Evolutionary conservation across 2,888 invertebrate species (phyloP).

Genomic region (Iselma pallidipennis): DNA sequence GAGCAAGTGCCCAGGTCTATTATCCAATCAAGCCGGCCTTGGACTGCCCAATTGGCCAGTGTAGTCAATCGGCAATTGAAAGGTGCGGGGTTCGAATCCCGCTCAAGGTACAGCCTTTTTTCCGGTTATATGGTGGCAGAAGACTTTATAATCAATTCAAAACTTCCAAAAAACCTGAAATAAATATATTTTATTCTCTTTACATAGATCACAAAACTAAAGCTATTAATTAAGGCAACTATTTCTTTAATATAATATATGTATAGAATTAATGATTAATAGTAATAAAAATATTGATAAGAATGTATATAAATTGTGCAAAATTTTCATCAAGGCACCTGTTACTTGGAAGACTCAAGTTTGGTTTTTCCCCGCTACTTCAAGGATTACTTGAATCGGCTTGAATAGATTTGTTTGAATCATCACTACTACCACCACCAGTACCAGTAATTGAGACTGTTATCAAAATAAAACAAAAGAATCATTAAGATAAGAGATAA

Average conservation of each 20-base stretch:
- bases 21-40: too few species aligned
- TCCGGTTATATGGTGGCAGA: too few species aligned
- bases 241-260: too few species aligned
- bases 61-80: too few species aligned
- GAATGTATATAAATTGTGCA: not conserved
- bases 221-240: not conserved
- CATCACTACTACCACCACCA: not conserved
- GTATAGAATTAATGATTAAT: not conserved
- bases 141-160: too few species aligned
- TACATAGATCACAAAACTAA: not conserved
- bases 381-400: not conserved
- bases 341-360: not conserved
- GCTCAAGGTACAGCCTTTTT: too few species aligned
- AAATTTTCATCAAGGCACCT: not conserved
- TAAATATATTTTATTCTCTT: too few species aligned
- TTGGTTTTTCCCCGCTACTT: not conserved
- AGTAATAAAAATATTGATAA: not conserved
- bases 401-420: not conserved
- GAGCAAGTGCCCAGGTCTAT: not conserved
- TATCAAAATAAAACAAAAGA: too few species aligned
- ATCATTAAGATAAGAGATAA: slow-evolving; percentile 32
- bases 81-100: too few species aligned
- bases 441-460: not conserved
- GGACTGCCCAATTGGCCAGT: too few species aligned
- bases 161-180: too few species aligned